A percentile compares a stretch with the other conserved stretches of the same genome.
Conservation (phyloP, 2,113 vertebrate species). For the zebrafish (Danio rerio) region GRCz12tu NC_133176.1:51224501-51225000, state of each 20-base stretch:
- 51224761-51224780: no score
- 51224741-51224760: background rate
- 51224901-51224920: background rate
- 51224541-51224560: constrained; percentile 30
- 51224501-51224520: constrained; percentile 49
- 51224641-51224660: background rate
- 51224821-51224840: no score
- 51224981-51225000: no score
- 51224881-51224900: background rate
- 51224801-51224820: background rate
- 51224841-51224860: no score
- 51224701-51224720: background rate
- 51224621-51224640: constrained; percentile 12
- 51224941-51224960: no score
- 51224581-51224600: background rate
- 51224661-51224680: background rate
- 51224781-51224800: background rate
- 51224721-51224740: background rate
- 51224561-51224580: constrained; percentile 30
- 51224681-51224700: background rate
- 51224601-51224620: constrained; percentile 47
- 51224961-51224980: no score
- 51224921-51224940: no score
- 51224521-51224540: constrained; percentile 4
- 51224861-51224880: no score